These are phyloP conservation scores for Scaptomyza montana DNA, from an alignment of 1,140 invertebrate genomes.

Conservation along the genomic window DNA sequence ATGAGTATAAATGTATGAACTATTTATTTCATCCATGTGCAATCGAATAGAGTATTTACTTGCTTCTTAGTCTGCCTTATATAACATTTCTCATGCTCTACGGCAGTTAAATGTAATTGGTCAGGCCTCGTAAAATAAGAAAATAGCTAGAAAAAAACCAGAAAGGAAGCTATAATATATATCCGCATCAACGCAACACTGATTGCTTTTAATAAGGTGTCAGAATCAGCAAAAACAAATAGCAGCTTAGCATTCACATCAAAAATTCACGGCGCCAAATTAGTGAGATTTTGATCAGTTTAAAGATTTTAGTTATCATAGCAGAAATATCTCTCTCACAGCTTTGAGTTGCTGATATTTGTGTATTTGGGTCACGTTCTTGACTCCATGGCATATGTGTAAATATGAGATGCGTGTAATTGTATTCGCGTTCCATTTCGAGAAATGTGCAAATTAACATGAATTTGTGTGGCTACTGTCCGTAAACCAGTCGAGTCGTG, in stretches of 20 bases:
- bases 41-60: neutral
- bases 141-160: conserved; percentile 15
- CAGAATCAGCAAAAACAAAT: conserved; percentile 51
- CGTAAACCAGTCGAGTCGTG: conserved; percentile 32
- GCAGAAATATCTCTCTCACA: conserved; percentile 29
- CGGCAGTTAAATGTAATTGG: conserved; percentile 59
- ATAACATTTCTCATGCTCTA: conserved; percentile 11
- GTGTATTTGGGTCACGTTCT: conserved; percentile 80
- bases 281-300: conserved; percentile 26
- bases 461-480: conserved; percentile 63
- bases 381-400: conserved; percentile 10
- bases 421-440: conserved; percentile 59
- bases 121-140: neutral
- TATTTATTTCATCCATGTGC: neutral
- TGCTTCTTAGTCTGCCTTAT: neutral
- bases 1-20: no score
- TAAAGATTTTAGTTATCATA: conserved; percentile 28
- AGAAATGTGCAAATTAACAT: conserved; percentile 76
- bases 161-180: conserved; percentile 76
- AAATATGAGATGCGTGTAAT: conserved; percentile 52
- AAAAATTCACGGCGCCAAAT: conserved; percentile 3
- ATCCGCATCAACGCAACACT: conserved; percentile 42
- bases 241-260: conserved; percentile 28
- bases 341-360: conserved; percentile 52
- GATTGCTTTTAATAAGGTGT: conserved; percentile 65